These are phyloP conservation scores for Lanius collurio DNA, from an alignment of 2,113 vertebrate genomes.

Conservation along the genomic window DNA sequence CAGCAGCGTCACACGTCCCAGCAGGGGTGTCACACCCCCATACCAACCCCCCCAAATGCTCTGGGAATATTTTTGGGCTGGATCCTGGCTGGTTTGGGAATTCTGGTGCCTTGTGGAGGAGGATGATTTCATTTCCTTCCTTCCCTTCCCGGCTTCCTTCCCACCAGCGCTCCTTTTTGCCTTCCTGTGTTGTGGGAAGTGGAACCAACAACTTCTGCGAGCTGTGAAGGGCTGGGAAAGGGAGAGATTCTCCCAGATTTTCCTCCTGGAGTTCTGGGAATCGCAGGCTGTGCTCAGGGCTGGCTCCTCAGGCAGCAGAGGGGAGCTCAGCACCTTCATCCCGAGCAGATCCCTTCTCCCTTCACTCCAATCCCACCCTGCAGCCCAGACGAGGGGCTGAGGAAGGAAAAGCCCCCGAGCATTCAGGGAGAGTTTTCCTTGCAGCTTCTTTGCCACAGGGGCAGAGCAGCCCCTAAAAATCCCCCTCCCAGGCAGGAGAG, in stretches of 20 bases:
- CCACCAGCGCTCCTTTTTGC: neutral
- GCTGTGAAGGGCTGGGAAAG: neutral
- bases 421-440: neutral
- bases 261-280: neutral
- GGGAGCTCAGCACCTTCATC: neutral
- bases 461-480: rapidly evolving
- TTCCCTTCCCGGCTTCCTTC: neutral
- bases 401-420: neutral
- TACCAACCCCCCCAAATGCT: rapidly evolving
- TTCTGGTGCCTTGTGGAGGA: neutral
- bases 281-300: neutral
- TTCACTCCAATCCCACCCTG: rapidly evolving
- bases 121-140: neutral
- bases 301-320: neutral
- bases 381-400: neutral
- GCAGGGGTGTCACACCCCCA: rapidly evolving
- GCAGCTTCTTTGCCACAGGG: neutral
- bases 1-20: neutral
- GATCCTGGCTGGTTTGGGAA: neutral
- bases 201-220: neutral
- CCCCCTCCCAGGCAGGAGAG: rapidly evolving
- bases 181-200: neutral
- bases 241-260: neutral
- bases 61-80: neutral
- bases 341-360: neutral